Conservation (phyloP, 2,113 vertebrate species). For the Dendrocopos noguchii region DNA sequence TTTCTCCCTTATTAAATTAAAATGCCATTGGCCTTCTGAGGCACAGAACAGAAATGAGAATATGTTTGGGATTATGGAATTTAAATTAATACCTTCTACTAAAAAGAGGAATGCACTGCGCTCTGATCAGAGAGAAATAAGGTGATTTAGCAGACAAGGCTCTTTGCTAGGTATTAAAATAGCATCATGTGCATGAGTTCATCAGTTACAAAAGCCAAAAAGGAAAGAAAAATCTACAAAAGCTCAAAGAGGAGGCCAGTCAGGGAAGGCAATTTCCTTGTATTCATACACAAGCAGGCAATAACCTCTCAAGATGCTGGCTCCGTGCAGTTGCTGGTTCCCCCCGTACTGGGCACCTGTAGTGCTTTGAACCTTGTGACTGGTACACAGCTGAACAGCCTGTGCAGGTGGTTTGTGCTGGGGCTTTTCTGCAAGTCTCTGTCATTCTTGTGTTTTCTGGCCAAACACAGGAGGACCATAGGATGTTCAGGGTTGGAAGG, state of each 20-base stretch:
- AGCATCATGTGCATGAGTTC: slow-evolving; percentile 38
- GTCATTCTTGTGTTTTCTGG: background rate
- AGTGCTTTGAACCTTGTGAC: background rate
- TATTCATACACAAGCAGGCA: background rate
- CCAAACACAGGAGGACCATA: background rate
- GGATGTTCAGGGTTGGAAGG: too few relatives aligned
- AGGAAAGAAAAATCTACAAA: slow-evolving; percentile 13
- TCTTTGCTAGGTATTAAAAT: slow-evolving; percentile 68
- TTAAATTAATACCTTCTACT: slow-evolving; percentile 70
- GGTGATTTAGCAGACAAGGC: slow-evolving; percentile 60
- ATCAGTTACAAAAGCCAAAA: slow-evolving; percentile 29
- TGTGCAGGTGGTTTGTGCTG: background rate
- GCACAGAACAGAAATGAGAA: slow-evolving; percentile 42
- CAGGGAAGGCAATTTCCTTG: background rate
- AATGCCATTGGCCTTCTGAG: slow-evolving; percentile 65
- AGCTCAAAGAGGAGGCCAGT: background rate
- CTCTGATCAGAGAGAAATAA: slow-evolving; percentile 61
- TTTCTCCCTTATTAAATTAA: slow-evolving; percentile 64
- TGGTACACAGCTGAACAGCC: background rate
- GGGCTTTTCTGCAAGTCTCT: background rate
- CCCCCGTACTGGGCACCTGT: background rate
- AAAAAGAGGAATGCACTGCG: slow-evolving; percentile 47
- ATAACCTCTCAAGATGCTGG: background rate
- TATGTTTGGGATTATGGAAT: slow-evolving; percentile 70
- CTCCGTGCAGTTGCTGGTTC: background rate